These are phyloP conservation scores for Sturmia bella DNA, from an alignment of 2,888 invertebrate genomes.

Conservation along the genomic window DNA sequence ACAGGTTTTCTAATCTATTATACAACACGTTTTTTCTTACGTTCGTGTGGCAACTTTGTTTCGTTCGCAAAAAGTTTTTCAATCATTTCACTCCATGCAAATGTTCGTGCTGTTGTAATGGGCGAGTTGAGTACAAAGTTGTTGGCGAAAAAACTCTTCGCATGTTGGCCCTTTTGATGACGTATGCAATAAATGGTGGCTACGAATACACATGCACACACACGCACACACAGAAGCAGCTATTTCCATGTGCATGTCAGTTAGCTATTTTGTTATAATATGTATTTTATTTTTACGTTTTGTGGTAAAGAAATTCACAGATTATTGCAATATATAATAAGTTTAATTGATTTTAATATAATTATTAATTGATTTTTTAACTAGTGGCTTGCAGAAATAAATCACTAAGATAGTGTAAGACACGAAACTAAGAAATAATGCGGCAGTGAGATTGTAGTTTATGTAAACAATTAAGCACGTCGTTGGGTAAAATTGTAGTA, in stretches of 20 bases:
- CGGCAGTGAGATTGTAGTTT: neutral
- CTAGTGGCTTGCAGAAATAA: neutral
- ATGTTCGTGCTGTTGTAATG: slow-evolving; percentile 30
- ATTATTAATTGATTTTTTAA: slow-evolving; percentile 22
- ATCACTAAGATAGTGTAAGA: neutral
- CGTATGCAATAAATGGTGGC: neutral
- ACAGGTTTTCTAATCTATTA: neutral
- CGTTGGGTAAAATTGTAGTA: too few relatives aligned
- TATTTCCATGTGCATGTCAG: slow-evolving; percentile 31
- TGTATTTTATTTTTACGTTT: slow-evolving; percentile 3
- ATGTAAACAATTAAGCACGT: too few relatives aligned
- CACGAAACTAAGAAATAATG: neutral
- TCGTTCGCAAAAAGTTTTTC: slow-evolving; percentile 41
- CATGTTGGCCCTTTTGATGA: slow-evolving; percentile 52
- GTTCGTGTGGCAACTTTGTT: slow-evolving; percentile 28
- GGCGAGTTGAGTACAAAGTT: slow-evolving; percentile 49
- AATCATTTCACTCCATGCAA: slow-evolving; percentile 31
- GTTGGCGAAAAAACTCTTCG: slow-evolving; percentile 26
- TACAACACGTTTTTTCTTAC: neutral
- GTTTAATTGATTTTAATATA: slow-evolving; percentile 18
- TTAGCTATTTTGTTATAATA: slow-evolving; percentile 18
- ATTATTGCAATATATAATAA: slow-evolving; percentile 8
- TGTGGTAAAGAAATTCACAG: slow-evolving; percentile 45
- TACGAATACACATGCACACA: neutral
- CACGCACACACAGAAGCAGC: neutral